Evolutionary conservation across 2,797 vertebrate species (phyloP).

Genomic region (Siniperca scherzeri): DNA sequence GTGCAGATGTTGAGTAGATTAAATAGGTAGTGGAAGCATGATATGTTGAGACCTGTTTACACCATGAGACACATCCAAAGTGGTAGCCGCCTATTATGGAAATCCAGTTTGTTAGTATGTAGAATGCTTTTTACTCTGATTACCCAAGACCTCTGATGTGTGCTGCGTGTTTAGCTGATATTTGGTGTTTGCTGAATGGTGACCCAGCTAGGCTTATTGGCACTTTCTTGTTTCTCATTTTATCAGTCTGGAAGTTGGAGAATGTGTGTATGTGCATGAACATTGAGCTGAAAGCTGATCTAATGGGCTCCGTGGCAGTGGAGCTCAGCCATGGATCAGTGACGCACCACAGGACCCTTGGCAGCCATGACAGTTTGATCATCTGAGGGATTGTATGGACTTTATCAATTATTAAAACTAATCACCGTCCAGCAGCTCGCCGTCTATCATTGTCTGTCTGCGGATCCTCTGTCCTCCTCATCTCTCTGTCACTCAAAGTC

Average conservation of each 20-base stretch:
- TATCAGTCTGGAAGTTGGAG: constrained; percentile 33
- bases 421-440: constrained; percentile 67
- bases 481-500: constrained; percentile 37
- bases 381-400: constrained; percentile 76
- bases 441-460: constrained; percentile 50
- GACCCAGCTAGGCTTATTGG: constrained; percentile 10
- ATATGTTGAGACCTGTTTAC: constrained; percentile 62
- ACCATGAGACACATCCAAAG: constrained; percentile 45
- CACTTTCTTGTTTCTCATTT: constrained; percentile 30
- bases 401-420: constrained; percentile 85
- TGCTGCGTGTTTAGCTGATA: constrained; percentile 1
- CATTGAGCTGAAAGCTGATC: constrained; percentile 74
- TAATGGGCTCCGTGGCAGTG: constrained; percentile 54
- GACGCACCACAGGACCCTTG: constrained; percentile 71
- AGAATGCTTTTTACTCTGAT: constrained; percentile 21
- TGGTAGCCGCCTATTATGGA: constrained; percentile 42
- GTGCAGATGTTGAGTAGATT: constrained; percentile 52
- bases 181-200: constrained; percentile 26
- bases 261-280: constrained; percentile 30
- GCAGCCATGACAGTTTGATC: constrained; percentile 80
- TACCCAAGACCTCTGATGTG: background rate
- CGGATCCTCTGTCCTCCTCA: constrained; percentile 21
- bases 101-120: constrained; percentile 21
- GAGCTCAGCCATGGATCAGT: constrained; percentile 68
- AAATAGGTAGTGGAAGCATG: constrained; percentile 40